Percentiles rank a stretch among this genome's conserved stretches.
Evolutionary conservation across 2,888 invertebrate genomes (phyloP).

Genomic region (Lathronympha strigana): DNA sequence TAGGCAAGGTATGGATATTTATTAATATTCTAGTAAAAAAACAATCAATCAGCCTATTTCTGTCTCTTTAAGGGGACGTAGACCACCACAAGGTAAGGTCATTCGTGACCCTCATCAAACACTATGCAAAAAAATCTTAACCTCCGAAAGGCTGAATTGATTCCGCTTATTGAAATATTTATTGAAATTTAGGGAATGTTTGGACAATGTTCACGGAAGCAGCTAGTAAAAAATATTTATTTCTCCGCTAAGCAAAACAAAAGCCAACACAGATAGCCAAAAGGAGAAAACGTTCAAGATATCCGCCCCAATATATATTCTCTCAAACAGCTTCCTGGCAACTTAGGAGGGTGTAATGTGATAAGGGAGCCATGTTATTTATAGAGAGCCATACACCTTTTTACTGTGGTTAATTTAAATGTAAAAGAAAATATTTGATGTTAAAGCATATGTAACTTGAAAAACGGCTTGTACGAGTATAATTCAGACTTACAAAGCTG

Average conservation of each 20-base stretch:
- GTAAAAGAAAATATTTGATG: constrained; percentile 12
- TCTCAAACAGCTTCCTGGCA: background rate
- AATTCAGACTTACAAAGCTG: constrained; percentile 21
- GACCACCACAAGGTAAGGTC: too few relatives aligned
- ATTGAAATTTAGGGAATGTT: too few relatives aligned
- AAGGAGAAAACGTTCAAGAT: background rate
- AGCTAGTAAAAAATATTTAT: background rate
- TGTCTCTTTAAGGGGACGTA: too few relatives aligned
- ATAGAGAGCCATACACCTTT: background rate
- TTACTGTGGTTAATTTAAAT: background rate
- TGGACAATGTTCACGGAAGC: too few relatives aligned
- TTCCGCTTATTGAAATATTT: too few relatives aligned
- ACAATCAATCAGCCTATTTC: too few relatives aligned
- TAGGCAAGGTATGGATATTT: too few relatives aligned
- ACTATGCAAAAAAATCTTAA: too few relatives aligned
- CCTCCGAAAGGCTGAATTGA: too few relatives aligned
- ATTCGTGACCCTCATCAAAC: too few relatives aligned
- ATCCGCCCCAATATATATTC: constrained; percentile 1
- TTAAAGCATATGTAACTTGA: constrained; percentile 19
- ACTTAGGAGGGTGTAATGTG: background rate
- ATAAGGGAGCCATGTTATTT: constrained; percentile 10
- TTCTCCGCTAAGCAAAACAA: background rate
- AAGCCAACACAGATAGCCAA: background rate
- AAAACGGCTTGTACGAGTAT: constrained; percentile 23
- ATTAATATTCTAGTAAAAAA: too few relatives aligned